Conservation (phyloP, 2,113 vertebrate genomes). For the Oriolus oriolus region DNA sequence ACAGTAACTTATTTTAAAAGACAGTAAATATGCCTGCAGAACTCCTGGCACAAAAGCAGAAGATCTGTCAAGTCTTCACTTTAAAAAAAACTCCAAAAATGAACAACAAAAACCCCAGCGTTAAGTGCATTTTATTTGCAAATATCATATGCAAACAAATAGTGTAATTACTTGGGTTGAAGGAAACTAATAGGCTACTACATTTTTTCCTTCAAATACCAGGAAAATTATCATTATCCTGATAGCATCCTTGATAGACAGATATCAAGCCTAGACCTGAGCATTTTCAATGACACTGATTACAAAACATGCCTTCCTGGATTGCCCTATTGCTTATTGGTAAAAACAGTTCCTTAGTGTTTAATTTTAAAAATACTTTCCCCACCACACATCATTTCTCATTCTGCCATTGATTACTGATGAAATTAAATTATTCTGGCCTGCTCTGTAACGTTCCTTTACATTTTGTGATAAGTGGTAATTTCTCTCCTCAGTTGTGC, state of each 20-base stretch:
- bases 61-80: background rate
- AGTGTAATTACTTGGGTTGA: background rate
- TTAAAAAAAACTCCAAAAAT: background rate
- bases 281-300: background rate
- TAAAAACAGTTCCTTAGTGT: background rate
- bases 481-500: background rate
- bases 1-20: background rate
- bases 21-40: background rate
- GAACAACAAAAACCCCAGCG: background rate
- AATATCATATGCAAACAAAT: constrained; percentile 18
- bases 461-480: background rate
- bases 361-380: constrained; percentile 1
- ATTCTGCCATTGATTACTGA: constrained; percentile 7
- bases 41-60: constrained; percentile 11
- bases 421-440: background rate
- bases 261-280: constrained; percentile 14
- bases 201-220: background rate
- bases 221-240: constrained; percentile 19
- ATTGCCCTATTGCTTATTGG: background rate
- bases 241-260: background rate
- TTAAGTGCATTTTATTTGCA: constrained; percentile 18
- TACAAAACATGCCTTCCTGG: background rate
- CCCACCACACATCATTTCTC: background rate
- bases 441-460: background rate
- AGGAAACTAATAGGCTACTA: background rate